Evolutionary conservation across 2,797 vertebrate genomes (phyloP).

Genomic region (Oreochromis mossambicus): DNA sequence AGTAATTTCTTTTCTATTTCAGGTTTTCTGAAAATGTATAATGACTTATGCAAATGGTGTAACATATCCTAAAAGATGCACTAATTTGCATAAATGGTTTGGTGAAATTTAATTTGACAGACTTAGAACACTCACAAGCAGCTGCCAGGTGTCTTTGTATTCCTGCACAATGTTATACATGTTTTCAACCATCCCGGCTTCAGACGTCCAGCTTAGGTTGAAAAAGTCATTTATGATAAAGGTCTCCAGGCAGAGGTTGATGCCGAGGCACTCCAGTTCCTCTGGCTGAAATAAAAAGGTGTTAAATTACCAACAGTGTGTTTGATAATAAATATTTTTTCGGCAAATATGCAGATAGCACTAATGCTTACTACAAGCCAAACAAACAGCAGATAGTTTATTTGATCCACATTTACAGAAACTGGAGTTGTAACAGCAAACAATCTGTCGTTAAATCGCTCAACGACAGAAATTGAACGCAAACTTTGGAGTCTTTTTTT

Average conservation of each 20-base stretch:
- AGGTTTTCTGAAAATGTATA: background rate
- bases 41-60: background rate
- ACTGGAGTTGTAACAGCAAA: background rate
- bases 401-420: background rate
- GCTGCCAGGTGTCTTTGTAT: slow-evolving; percentile 80
- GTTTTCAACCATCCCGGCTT: slow-evolving; percentile 84
- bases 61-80: background rate
- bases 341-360: background rate
- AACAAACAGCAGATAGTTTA: background rate
- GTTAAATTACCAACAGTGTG: background rate
- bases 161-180: slow-evolving; percentile 81
- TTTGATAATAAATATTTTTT: background rate
- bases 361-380: background rate
- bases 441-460: background rate
- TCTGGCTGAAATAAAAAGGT: slow-evolving; percentile 70
- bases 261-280: slow-evolving; percentile 76
- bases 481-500: background rate
- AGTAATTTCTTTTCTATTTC: background rate
- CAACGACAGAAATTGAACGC: background rate
- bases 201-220: slow-evolving; percentile 80
- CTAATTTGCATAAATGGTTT: background rate
- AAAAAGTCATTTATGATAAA: slow-evolving; percentile 79
- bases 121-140: slow-evolving; percentile 77
- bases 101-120: background rate
- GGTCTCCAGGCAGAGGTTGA: slow-evolving; percentile 83